These are phyloP conservation scores for Dolichomitus sp. DNA, from an alignment of 2,888 invertebrate genomes.

Conservation along the genomic window DNA sequence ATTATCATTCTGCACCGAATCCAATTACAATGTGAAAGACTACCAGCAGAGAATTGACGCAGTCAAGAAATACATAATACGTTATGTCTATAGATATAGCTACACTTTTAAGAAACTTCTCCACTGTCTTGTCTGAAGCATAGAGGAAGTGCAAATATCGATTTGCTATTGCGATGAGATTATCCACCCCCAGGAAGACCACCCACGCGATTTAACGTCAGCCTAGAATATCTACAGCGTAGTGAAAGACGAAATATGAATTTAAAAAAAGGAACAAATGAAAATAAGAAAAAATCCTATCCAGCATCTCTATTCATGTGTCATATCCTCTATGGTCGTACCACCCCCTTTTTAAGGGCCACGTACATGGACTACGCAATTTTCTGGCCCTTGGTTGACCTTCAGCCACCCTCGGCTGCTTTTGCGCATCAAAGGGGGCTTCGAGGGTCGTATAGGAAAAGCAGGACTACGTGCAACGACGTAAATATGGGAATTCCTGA, in stretches of 20 bases:
- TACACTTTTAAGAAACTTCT: background rate
- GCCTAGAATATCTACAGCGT: background rate
- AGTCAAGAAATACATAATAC: background rate
- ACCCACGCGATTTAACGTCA: background rate
- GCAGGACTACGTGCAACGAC: background rate
- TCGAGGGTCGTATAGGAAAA: background rate
- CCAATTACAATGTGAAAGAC: background rate
- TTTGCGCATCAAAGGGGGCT: background rate
- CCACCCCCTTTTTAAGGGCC: background rate
- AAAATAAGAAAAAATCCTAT: background rate
- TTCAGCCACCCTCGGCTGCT: conserved; percentile 12
- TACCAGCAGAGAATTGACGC: background rate
- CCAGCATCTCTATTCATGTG: background rate
- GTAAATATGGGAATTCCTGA: background rate
- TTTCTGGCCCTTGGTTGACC: conserved; percentile 16
- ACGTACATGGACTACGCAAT: conserved; percentile 7
- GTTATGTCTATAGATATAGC: background rate
- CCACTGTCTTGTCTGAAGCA: background rate
- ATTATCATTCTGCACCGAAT: background rate
- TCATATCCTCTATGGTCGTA: background rate
- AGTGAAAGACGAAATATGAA: background rate
- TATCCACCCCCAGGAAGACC: background rate
- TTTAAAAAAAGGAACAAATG: background rate
- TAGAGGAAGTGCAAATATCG: conserved; percentile 1
- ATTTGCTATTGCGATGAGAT: conserved; percentile 11